These are phyloP conservation scores for Maniola hyperantus DNA, from an alignment of 2,888 invertebrate genomes.

Conservation along the genomic window DNA sequence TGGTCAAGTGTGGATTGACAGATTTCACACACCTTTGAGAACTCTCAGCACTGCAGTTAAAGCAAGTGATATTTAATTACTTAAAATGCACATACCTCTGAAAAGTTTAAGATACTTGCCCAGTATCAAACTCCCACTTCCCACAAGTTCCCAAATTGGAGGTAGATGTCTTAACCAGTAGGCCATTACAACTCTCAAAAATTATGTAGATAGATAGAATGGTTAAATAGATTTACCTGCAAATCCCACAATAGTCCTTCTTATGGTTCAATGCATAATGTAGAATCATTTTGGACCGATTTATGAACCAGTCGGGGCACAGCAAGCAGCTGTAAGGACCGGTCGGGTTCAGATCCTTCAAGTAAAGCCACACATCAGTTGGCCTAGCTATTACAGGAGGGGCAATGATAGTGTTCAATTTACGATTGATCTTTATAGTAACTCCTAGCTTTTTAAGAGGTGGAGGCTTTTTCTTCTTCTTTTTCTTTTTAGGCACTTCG, in stretches of 20 bases:
- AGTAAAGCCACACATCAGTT: constrained; percentile 73
- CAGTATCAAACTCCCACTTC: no score
- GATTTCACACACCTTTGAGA: no score
- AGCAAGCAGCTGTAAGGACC: constrained; percentile 76
- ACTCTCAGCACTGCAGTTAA: no score
- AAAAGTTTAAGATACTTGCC: no score
- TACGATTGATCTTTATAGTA: constrained; percentile 46
- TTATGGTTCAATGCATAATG: constrained; percentile 79
- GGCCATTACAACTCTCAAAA: not conserved
- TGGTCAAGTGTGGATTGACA: no score
- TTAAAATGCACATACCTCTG: no score
- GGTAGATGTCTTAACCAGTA: no score
- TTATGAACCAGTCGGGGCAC: constrained; percentile 77
- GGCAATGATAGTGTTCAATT: constrained; percentile 41
- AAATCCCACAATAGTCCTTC: constrained; percentile 78
- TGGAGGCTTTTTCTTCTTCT: constrained; percentile 50
- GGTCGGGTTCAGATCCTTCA: constrained; percentile 72
- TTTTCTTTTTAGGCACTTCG: constrained; percentile 44
- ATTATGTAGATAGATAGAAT: not conserved
- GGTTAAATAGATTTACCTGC: constrained; percentile 56
- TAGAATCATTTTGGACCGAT: constrained; percentile 69
- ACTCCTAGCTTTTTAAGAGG: constrained; percentile 43
- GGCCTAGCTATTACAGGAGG: constrained; percentile 64
- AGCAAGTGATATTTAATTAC: no score
- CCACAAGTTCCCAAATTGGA: no score